phyloP scores from a whole-genome alignment of 2,888 invertebrate genomes.

The Lymantria dispar region DNA sequence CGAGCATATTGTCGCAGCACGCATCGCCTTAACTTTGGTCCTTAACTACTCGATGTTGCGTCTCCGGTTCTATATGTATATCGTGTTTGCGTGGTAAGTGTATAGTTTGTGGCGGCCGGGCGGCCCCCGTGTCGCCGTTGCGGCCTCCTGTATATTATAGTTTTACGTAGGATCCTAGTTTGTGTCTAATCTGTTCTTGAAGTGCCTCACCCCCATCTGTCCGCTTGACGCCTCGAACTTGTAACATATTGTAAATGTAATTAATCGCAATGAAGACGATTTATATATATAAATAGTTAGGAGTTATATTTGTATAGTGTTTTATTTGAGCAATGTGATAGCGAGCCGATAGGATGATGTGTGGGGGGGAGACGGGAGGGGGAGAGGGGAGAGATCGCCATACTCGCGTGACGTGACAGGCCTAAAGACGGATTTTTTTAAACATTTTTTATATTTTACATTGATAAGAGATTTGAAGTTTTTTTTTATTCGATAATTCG shows the following conservation, averaged over 20 bases:
- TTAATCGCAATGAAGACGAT: constrained; percentile 55
- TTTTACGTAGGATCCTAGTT: constrained; percentile 50
- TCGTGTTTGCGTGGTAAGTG: constrained; percentile 49
- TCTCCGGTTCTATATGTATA: constrained; percentile 65
- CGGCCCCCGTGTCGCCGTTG: constrained; percentile 50
- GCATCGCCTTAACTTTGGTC: no score
- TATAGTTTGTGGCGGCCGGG: constrained; percentile 38
- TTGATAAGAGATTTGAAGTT: constrained; percentile 44
- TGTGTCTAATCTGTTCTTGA: constrained; percentile 62
- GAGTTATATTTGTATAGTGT: constrained; percentile 51
- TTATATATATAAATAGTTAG: constrained; percentile 31
- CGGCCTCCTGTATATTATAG: constrained; percentile 44
- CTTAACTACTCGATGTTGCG: constrained; percentile 46
- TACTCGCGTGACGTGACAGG: constrained; percentile 32
- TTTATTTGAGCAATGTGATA: constrained; percentile 58
- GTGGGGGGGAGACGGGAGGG: no score
- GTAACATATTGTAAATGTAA: constrained; percentile 79
- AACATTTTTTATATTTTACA: constrained; percentile 64
- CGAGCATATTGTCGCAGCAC: no score
- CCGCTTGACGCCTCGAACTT: constrained; percentile 54
- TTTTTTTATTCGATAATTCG: constrained; percentile 52
- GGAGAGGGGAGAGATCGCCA: not conserved
- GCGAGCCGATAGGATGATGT: constrained; percentile 30
- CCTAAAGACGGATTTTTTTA: constrained; percentile 56
- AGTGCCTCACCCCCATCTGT: constrained; percentile 75